These are phyloP conservation scores for Tachypleus tridentatus DNA, from an alignment of 1,140 invertebrate genomes.

Conservation along the genomic window DNA sequence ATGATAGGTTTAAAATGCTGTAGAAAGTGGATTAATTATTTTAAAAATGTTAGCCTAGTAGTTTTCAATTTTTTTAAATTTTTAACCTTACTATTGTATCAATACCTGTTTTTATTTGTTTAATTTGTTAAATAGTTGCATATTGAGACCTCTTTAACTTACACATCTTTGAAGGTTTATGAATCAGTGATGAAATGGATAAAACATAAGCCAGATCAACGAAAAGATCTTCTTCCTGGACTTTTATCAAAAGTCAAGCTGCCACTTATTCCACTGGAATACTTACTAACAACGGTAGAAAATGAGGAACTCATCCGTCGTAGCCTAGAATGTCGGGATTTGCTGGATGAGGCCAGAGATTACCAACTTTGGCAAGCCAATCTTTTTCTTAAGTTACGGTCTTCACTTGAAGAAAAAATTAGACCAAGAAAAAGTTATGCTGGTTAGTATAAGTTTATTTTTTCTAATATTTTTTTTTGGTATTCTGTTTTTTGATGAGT, in stretches of 20 bases:
- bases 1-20: no score
- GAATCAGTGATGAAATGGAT: slow-evolving; percentile 83
- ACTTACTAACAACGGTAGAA: slow-evolving; percentile 31
- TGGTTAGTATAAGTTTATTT: slow-evolving; percentile 21
- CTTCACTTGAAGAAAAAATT: slow-evolving; percentile 40
- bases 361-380: slow-evolving; percentile 45
- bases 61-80: no score
- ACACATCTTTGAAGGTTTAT: slow-evolving; percentile 53
- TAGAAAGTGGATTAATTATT: no score
- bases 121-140: no score
- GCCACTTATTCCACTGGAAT: slow-evolving; percentile 29
- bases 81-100: no score
- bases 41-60: no score
- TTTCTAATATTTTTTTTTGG: no score
- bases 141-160: no score
- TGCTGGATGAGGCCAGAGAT: slow-evolving; percentile 68
- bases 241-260: slow-evolving; percentile 32
- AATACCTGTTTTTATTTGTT: no score
- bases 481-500: no score
- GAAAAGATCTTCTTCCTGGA: slow-evolving; percentile 25
- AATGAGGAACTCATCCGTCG: slow-evolving; percentile 30
- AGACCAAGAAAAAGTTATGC: slow-evolving; percentile 35
- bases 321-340: slow-evolving; percentile 41
- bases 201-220: slow-evolving; percentile 59
- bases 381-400: slow-evolving; percentile 64